Evolutionary conservation across 2,797 vertebrate species (phyloP), one percentile per base, ranked within the genome.

Genomic region (Epinephelus coioides): DNA sequence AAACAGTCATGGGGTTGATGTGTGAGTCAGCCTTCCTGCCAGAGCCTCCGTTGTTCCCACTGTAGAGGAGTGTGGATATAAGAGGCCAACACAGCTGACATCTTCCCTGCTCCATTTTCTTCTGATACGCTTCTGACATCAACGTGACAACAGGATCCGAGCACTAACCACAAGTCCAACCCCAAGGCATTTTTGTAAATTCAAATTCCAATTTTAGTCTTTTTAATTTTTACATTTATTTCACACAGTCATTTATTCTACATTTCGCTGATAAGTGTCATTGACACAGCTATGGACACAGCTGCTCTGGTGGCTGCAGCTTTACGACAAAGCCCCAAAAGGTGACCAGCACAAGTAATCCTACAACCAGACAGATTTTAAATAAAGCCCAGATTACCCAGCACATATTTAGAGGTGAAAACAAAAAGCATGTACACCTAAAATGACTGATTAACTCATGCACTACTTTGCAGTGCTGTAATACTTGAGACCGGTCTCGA

Each of bases 11-110:
- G 21, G 47, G n/a, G 56, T 34, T 76, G 83, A 76, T 79, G 73
- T 79, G 71, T 72, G 68, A 73, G 72, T 86, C 73, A 72, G 56
- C 68, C 50, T 73, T 60, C 46, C 55, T 76, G 38, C 43, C 49
- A 55, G 12, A 63, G 44, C 13, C 43, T 65, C n/a, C 68, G 34
- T 44, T 72, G 66, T 59, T 68, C 25, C 43, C 50, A 47, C 60
- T 44, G 53, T 23, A 27, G 54, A 76, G 19, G 47, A 73, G 70
- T 0, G 17, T 15, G 44, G 38, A 64, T 80, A 34, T 63, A 40
- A 81, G 55, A 73, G 55, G 61, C 61, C 51, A 53, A 46, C 60
- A 64, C 68, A 72, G 50, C 56, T 40, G 73, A 57, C 44, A n/a
- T 66, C 51, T 21, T 71, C 17, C 46, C 73, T 56, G 60, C 63